Evolutionary conservation across 2,888 invertebrate species (phyloP), one percentile per base, ranked within the genome.

Genomic region (Epinotia nisella): DNA sequence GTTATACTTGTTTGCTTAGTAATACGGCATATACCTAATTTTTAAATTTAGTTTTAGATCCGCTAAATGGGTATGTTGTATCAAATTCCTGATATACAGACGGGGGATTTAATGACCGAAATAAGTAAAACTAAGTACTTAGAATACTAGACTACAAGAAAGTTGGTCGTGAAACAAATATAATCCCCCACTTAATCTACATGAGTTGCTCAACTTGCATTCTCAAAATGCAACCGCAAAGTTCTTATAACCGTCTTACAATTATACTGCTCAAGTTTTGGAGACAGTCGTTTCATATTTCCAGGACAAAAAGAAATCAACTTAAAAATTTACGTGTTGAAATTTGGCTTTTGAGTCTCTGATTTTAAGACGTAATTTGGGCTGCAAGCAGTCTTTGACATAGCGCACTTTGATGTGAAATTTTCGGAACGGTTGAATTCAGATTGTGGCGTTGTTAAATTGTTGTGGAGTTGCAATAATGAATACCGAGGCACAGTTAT

Each of bases 231-330:
- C 64, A 64, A 51, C 35, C 51, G 29, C 51, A 60, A 60, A 60
- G 51, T 17, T 29, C 41, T 41, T 35, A 10, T 41, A 29, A n/a
- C 24, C 29, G 29, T 10, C 64, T 17, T 11, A 51, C 17, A 64
- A 51, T 64, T 51, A 53, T 51, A 64, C 35, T 29, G 35, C 17
- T 17, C n/a, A 51, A 51, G 64, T 64, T 51, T 29, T 64, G 21
- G 64, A 51, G 13, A 19, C 51, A 29, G 5, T 49, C 29, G 45
- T 45, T 62, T 3, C 15, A 29, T 9, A 19, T 7, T 64, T 45
- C 7, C 10, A 7, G 5, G 13, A 35, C 24, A 24, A 17, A 51
- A 62, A 51, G 17, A 3, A 60, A 35, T 11, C 21, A 11, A 29
- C 9, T 62, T 1, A 11, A 24, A 13, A 45, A 45, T n/a, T n/a